Base-by-base conservation (phyloP, 1,140 invertebrate genomes). In the Ridgeia piscesae region DNA sequence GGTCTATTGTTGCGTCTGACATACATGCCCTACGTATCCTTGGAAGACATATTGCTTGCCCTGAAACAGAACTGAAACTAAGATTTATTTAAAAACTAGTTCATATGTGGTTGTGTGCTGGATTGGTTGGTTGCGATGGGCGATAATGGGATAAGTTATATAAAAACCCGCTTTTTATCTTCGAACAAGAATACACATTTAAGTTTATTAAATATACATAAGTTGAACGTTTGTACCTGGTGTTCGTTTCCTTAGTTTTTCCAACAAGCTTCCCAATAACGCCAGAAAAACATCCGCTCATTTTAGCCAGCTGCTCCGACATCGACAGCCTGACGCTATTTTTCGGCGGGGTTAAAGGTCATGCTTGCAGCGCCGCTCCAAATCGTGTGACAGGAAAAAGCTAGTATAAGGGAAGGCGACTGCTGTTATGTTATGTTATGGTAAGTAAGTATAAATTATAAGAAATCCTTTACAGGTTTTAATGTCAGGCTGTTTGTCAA, bases 201-300 rank as follows among this genome's bases (percentile, higher is more conserved):
- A 8, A 21, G 27, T 77, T 1, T 77, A 77, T 77, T 77, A 77
- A 77, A 77, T 77, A 21, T 21, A 77, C 58, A 17, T 21, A 77
- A 27, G 58, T 77, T 77, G 58, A 77, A 77, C 27, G 6, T 2
- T 77, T 31, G 58, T 77, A 77, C 58, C 58, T 77, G 58, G 58
- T 77, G 58, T 77, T 77, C 27, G 58, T 77, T 77, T 77, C 58
- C 27, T 77, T 77, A 21, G 58, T 21, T 77, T 77, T 77, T 77
- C 58, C 58, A 77, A 77, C 58, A 77, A 77, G 58, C 58, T 77
- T 77, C 58, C 58, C 58, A 77, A 77, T 77, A 77, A 77, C 58
- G 58, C 58, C 58, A 77, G 58, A 77, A 77, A 77, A 77, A 77
- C 58, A 77, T 77, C 58, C 58, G 58, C 58, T 77, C 58, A 77